Conservation (phyloP, 2,797 vertebrate genomes). For the Squalus acanthias region DNA sequence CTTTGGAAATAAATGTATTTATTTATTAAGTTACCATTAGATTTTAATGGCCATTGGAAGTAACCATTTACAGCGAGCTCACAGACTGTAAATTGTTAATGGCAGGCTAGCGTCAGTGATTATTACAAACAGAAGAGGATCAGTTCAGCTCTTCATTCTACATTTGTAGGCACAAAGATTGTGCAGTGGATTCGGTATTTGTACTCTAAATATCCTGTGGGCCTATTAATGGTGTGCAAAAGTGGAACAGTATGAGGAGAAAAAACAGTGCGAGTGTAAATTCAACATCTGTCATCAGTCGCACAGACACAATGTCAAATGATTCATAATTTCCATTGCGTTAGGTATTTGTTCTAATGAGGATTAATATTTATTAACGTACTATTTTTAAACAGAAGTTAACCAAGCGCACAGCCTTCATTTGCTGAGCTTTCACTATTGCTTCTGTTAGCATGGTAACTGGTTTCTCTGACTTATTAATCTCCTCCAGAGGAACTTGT, state of each 20-base stretch:
- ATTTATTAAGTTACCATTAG: not conserved
- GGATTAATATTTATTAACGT: not conserved
- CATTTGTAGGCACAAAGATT: not conserved
- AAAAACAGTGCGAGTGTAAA: not conserved
- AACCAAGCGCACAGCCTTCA: not conserved
- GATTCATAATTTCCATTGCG: not conserved
- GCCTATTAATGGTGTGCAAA: not conserved
- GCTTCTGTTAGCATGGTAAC: not conserved
- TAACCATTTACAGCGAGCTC: not conserved
- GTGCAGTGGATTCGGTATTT: not conserved
- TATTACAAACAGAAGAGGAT: not conserved
- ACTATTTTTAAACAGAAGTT: not conserved
- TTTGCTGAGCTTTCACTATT: not conserved
- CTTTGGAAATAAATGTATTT: not conserved
- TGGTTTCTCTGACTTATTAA: not conserved
- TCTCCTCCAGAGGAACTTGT: not conserved
- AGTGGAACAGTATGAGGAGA: not conserved
- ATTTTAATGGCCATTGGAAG: not conserved
- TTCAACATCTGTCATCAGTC: not conserved
- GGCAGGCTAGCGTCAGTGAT: not conserved
- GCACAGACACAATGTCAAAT: not conserved
- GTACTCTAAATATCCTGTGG: not conserved
- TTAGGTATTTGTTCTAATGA: not conserved
- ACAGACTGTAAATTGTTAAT: not conserved
- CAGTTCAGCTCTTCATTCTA: not conserved